Conservation (phyloP, 2,113 vertebrate genomes). For the Catharus fuscescens region DNA sequence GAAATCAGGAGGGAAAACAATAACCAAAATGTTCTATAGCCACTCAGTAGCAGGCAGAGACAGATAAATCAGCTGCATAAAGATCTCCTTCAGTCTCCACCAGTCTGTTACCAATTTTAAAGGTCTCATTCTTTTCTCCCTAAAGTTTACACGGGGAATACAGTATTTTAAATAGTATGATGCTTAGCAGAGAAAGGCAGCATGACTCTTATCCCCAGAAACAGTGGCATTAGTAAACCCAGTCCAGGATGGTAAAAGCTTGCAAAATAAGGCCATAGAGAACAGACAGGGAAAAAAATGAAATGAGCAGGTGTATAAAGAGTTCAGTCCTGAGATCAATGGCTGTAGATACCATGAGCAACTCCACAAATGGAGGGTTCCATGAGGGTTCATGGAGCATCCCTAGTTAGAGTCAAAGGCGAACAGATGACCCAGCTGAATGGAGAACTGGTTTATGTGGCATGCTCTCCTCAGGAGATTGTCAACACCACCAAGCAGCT, state of each 20-base stretch:
- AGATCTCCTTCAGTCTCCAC: not conserved
- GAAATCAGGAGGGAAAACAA: not conserved
- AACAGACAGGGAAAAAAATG: not conserved
- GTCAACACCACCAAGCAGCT: not conserved
- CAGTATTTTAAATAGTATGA: not conserved
- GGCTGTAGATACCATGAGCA: fast-evolving
- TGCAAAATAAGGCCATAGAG: not conserved
- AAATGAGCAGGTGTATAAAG: not conserved
- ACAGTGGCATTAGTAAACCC: not conserved
- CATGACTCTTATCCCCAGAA: not conserved
- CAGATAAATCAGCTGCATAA: not conserved
- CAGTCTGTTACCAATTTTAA: not conserved
- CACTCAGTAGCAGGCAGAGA: not conserved
- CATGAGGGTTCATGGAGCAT: fast-evolving
- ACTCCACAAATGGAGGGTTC: not conserved
- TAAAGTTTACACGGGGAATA: not conserved
- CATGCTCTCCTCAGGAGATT: not conserved
- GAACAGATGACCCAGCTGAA: not conserved
- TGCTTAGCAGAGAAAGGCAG: not conserved
- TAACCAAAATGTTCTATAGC: not conserved
- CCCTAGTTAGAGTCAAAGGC: fast-evolving
- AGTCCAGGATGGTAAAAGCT: not conserved
- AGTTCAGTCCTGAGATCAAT: not conserved
- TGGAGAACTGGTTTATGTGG: not conserved
- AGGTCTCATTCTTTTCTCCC: not conserved